These are phyloP conservation scores for Amaurobius ferox DNA, from an alignment of 2,888 invertebrate genomes.

Conservation along the genomic window DNA sequence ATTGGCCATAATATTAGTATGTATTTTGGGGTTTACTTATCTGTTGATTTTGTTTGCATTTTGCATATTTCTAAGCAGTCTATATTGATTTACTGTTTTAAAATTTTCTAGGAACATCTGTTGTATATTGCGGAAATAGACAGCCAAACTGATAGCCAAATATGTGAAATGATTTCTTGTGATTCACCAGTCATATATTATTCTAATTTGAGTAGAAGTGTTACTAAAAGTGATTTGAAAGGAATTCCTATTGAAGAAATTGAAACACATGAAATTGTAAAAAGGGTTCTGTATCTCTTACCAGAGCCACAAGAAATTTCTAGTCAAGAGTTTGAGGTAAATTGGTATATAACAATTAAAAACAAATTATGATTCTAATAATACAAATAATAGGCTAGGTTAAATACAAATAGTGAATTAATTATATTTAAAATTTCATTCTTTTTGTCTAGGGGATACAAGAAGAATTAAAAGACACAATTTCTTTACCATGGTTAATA, in stretches of 20 bases:
- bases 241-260: conserved; percentile 74
- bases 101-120: conserved; percentile 77
- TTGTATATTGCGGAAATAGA: conserved; percentile 81
- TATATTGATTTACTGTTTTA: no score
- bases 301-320: conserved; percentile 82
- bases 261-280: conserved; percentile 81
- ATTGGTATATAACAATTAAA: not conserved
- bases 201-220: conserved; percentile 4
- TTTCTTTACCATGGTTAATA: conserved; percentile 76
- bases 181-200: conserved; percentile 76
- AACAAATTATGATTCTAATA: not conserved
- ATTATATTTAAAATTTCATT: not conserved
- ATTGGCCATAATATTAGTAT: conserved; percentile 86
- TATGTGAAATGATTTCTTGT: conserved; percentile 80
- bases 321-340: conserved; percentile 82
- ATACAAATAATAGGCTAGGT: no score
- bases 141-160: conserved; percentile 77
- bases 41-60: not conserved
- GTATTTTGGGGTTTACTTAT: conserved; percentile 74
- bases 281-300: conserved; percentile 81
- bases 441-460: conserved; percentile 74
- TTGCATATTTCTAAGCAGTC: no score
- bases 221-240: not conserved
- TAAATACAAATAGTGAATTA: not conserved
- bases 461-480: conserved; percentile 73